These are phyloP conservation scores for Mythimna ferrago DNA, from an alignment of 2,888 invertebrate species.

Conservation along the genomic window DNA sequence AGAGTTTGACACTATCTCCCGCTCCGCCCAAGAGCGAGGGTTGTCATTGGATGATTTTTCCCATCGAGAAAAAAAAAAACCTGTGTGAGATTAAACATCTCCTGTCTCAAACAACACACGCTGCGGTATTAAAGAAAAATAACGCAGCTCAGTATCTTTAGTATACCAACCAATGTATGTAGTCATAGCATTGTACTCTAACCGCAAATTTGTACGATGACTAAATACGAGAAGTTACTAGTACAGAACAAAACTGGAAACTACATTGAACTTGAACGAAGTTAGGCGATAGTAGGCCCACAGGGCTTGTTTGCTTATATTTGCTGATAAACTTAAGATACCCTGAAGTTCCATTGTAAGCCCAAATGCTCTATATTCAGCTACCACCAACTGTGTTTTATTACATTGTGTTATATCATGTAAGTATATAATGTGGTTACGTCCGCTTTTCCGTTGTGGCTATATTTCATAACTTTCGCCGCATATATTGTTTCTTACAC, in stretches of 20 bases:
- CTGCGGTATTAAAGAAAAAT: too few relatives aligned
- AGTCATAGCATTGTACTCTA: slow-evolving; percentile 3
- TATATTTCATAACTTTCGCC: slow-evolving; percentile 30
- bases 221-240: slow-evolving; percentile 25
- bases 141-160: too few relatives aligned
- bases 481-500: slow-evolving; percentile 31
- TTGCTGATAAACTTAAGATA: slow-evolving; percentile 50
- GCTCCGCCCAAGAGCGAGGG: too few relatives aligned
- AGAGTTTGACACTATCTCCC: too few relatives aligned
- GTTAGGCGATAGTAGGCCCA: slow-evolving; percentile 36
- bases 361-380: slow-evolving; percentile 18
- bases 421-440: not conserved
- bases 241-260: slow-evolving; percentile 36
- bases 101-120: too few relatives aligned
- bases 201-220: slow-evolving; percentile 3
- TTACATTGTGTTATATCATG: not conserved
- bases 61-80: too few relatives aligned
- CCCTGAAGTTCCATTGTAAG: slow-evolving; percentile 29
- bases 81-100: too few relatives aligned
- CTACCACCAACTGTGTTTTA: slow-evolving; percentile 3
- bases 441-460: not conserved
- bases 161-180: not conserved
- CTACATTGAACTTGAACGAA: slow-evolving; percentile 39
- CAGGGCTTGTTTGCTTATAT: slow-evolving; percentile 34
- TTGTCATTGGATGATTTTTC: too few relatives aligned